These are phyloP conservation scores for Camponotus floridanus DNA, from an alignment of 1,140 invertebrate species.

Conservation along the genomic window DNA sequence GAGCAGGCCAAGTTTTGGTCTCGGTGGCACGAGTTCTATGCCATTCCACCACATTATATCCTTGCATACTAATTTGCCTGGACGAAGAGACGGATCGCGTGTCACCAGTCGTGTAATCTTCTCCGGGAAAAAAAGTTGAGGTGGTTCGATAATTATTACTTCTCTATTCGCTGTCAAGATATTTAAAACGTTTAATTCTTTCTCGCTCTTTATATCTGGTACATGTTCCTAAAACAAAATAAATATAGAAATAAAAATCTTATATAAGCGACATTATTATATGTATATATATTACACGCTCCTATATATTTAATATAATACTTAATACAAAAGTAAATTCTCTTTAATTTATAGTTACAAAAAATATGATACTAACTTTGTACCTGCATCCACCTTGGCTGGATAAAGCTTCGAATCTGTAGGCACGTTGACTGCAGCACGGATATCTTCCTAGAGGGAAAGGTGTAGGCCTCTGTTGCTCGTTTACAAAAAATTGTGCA, in stretches of 20 bases:
- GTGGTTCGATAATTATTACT: slow-evolving; percentile 88
- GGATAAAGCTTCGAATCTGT: slow-evolving; percentile 91
- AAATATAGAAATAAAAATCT: not conserved
- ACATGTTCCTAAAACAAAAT: slow-evolving; percentile 87
- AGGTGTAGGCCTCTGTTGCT: slow-evolving; percentile 87
- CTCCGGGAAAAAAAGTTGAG: slow-evolving; percentile 89
- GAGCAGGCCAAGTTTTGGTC: slow-evolving; percentile 88
- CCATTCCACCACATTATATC: slow-evolving; percentile 91
- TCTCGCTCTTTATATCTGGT: slow-evolving; percentile 86
- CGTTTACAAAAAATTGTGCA: slow-evolving; percentile 92
- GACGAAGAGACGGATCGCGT: slow-evolving; percentile 84
- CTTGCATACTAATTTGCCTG: slow-evolving; percentile 87
- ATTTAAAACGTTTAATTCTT: slow-evolving; percentile 87
- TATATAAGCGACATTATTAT: not conserved
- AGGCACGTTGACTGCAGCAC: slow-evolving; percentile 94
- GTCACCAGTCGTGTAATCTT: slow-evolving; percentile 89
- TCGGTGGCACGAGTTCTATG: slow-evolving; percentile 88
- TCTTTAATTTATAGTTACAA: slow-evolving; percentile 28
- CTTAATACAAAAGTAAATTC: not conserved
- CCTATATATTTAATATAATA: slow-evolving; percentile 4
- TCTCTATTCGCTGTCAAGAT: slow-evolving; percentile 87
- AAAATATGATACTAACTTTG: slow-evolving; percentile 71
- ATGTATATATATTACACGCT: not conserved
- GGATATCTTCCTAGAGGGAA: slow-evolving; percentile 92
- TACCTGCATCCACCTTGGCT: slow-evolving; percentile 84